phyloP scores from a whole-genome alignment of 2,888 invertebrate species.

The Euzophera pinguis region DNA sequence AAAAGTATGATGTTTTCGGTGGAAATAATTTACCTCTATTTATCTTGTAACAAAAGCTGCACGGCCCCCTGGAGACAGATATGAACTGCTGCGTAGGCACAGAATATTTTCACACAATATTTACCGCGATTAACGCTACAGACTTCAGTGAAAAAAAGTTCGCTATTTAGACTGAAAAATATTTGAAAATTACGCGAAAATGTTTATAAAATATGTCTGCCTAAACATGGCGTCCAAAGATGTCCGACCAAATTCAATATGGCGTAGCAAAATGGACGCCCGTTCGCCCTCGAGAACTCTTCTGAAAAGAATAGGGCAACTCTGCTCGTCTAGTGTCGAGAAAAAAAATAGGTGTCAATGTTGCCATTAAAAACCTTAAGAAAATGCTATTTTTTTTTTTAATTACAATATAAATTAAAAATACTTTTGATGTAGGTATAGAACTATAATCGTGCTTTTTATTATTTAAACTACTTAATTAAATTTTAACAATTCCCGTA shows the following conservation, averaged over 20 bases:
- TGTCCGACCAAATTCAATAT: conserved; percentile 82
- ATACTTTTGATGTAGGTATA: too few relatives aligned
- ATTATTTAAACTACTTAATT: too few relatives aligned
- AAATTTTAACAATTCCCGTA: too few relatives aligned
- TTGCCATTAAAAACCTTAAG: conserved; percentile 33
- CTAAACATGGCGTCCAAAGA: conserved; percentile 86
- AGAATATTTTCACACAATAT: conserved; percentile 60
- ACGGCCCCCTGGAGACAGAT: conserved; percentile 70
- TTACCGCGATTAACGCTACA: conserved; percentile 56
- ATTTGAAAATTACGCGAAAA: conserved; percentile 81
- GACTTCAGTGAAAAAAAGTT: conserved; percentile 75
- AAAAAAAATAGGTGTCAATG: conserved; percentile 26
- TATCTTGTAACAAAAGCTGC: conserved; percentile 77
- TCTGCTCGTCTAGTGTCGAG: conserved; percentile 33
- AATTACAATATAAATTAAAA: too few relatives aligned
- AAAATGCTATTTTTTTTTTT: too few relatives aligned
- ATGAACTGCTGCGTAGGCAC: conserved; percentile 69
- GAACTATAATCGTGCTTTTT: too few relatives aligned
- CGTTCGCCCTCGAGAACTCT: conserved; percentile 47
- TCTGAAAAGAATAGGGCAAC: conserved; percentile 41
- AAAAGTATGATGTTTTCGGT: conserved; percentile 69
- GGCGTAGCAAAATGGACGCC: conserved; percentile 80
- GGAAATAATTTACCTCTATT: conserved; percentile 77
- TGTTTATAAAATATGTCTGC: conserved; percentile 88
- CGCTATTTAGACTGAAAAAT: conserved; percentile 71